Evolutionary conservation across 2,113 vertebrate species (phyloP).

Genomic region (Myiozetetes cayanensis): DNA sequence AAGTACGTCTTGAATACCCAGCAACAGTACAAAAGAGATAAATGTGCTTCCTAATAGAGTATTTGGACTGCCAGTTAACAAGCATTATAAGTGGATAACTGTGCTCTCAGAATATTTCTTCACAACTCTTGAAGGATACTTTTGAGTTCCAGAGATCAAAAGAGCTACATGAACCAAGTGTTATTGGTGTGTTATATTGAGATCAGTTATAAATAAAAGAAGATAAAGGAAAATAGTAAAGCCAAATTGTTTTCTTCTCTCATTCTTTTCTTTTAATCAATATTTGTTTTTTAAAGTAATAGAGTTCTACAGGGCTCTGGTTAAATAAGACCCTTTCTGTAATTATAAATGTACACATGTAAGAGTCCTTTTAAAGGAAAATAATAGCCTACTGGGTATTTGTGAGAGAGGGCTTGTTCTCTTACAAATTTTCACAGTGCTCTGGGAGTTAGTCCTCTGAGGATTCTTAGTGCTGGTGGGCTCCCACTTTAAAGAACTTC

Average conservation of each 20-base stretch:
- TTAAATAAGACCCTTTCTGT: slow-evolving; percentile 62
- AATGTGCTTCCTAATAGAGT: not conserved
- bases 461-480: slow-evolving; percentile 71
- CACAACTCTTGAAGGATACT: not conserved
- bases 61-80: not conserved
- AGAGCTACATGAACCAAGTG: not conserved
- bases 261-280: slow-evolving; percentile 50
- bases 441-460: slow-evolving; percentile 67
- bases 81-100: not conserved
- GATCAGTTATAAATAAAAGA: slow-evolving; percentile 17
- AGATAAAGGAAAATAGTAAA: not conserved
- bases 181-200: slow-evolving; percentile 10
- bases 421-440: slow-evolving; percentile 65
- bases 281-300: slow-evolving; percentile 50
- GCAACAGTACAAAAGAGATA: not conserved
- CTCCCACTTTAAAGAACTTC: slow-evolving; percentile 76
- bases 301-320: slow-evolving; percentile 46
- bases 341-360: slow-evolving; percentile 63
- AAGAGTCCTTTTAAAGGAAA: slow-evolving; percentile 70
- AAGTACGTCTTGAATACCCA: not conserved
- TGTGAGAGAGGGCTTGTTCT: slow-evolving; percentile 55
- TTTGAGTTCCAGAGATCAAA: slow-evolving; percentile 42
- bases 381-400: slow-evolving; percentile 53
- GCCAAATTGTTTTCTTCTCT: slow-evolving; percentile 37
- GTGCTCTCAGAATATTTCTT: slow-evolving; percentile 6